phyloP scores from a whole-genome alignment of 2,113 vertebrate species.

The Rhipidura dahli region DNA sequence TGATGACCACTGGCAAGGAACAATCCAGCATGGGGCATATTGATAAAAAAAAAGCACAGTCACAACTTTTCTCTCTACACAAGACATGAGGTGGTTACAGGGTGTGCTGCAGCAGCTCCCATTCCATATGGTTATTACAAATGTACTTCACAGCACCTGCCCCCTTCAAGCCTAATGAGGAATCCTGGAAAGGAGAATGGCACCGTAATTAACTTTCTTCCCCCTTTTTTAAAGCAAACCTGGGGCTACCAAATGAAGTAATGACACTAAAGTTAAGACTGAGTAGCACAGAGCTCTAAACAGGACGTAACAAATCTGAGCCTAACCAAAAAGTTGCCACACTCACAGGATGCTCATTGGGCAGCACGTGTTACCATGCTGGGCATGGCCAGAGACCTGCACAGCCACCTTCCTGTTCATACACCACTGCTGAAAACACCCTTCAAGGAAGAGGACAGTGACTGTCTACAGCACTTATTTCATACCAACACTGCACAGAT shows the following conservation, averaged over 20 bases:
- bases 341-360: not conserved
- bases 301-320: not conserved
- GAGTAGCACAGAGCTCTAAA: not conserved
- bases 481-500: not conserved
- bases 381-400: not conserved
- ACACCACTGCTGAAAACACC: not conserved
- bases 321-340: not conserved
- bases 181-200: not conserved
- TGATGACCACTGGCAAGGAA: not conserved
- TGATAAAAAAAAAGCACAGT: not conserved
- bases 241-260: not conserved
- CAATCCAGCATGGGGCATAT: not conserved
- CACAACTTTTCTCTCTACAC: not conserved
- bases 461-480: not conserved
- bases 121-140: not conserved
- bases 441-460: not conserved
- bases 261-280: not conserved
- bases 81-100: not conserved
- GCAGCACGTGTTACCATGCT: fast-evolving
- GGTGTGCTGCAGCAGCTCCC: not conserved
- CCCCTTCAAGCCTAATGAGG: not conserved
- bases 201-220: not conserved
- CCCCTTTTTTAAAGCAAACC: not conserved
- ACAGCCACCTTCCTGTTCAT: not conserved
- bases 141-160: not conserved